These are phyloP conservation scores for Blastobasis lacticolella DNA, from an alignment of 2,888 invertebrate genomes.

Conservation along the genomic window DNA sequence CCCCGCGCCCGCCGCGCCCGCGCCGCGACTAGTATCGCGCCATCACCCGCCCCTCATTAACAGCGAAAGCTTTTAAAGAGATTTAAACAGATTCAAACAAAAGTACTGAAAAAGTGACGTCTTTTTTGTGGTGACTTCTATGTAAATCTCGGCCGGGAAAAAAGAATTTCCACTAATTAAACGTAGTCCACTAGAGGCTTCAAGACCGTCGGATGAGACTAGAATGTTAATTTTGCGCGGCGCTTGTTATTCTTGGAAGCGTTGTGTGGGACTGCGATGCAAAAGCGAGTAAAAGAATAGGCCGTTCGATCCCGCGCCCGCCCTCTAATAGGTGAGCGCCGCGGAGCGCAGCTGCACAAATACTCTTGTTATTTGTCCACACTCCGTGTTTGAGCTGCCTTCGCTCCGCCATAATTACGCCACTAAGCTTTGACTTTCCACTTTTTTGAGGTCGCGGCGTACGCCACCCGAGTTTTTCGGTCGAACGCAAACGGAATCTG, in stretches of 20 bases:
- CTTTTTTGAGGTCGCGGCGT: slow-evolving; percentile 30
- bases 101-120: slow-evolving; percentile 60
- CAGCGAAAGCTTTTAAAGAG: slow-evolving; percentile 60
- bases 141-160: slow-evolving; percentile 56
- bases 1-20: slow-evolving; percentile 16
- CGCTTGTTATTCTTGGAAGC: slow-evolving; percentile 38
- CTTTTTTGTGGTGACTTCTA: slow-evolving; percentile 64
- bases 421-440: slow-evolving; percentile 51
- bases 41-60: slow-evolving; percentile 59
- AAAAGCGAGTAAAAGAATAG: slow-evolving; percentile 25
- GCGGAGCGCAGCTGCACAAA: slow-evolving; percentile 54
- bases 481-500: slow-evolving; percentile 36
- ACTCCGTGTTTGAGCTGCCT: slow-evolving; percentile 47
- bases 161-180: slow-evolving; percentile 60
- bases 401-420: slow-evolving; percentile 47
- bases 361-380: slow-evolving; percentile 55
- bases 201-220: slow-evolving; percentile 43
- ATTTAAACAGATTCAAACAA: slow-evolving; percentile 64
- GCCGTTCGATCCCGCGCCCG: slow-evolving; percentile 18
- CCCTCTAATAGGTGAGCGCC: slow-evolving; percentile 23
- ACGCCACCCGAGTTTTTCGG: slow-evolving; percentile 36
- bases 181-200: slow-evolving; percentile 42
- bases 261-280: slow-evolving; percentile 34
- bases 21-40: slow-evolving; percentile 28
- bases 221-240: slow-evolving; percentile 49